Evolutionary conservation across 2,888 invertebrate genomes (phyloP).

Genomic region (Plebejus anna): DNA sequence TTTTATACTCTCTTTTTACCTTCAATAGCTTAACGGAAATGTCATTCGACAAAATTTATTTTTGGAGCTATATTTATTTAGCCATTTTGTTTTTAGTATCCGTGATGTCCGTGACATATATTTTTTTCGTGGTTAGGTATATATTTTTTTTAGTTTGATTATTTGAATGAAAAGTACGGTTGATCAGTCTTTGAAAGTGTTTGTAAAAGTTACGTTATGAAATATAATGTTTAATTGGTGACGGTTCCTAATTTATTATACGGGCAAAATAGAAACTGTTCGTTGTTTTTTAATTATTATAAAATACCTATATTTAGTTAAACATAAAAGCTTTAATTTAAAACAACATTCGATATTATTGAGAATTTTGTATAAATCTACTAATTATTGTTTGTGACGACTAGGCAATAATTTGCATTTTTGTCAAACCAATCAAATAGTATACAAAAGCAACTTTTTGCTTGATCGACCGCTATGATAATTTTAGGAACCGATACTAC

Average conservation of each 20-base stretch:
- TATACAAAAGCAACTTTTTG: not conserved
- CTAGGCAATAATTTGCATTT: not conserved
- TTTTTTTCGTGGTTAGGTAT: too few relatives aligned
- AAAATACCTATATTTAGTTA: not conserved
- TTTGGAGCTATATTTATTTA: not conserved
- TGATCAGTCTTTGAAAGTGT: conserved; percentile 2
- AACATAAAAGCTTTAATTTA: not conserved
- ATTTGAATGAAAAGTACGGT: not conserved
- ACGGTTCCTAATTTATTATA: not conserved
- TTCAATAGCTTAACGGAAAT: not conserved
- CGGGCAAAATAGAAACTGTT: not conserved
- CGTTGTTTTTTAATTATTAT: not conserved
- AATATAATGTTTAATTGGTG: not conserved
- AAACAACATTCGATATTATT: not conserved
- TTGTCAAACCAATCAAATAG: not conserved
- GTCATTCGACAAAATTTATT: not conserved
- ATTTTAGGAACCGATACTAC: conserved; percentile 1
- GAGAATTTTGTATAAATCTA: too few relatives aligned
- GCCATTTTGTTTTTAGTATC: too few relatives aligned
- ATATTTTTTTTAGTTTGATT: not conserved
- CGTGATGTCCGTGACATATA: too few relatives aligned
- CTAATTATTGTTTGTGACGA: not conserved
- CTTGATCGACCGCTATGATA: not conserved
- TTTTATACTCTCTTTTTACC: conserved; percentile 23
- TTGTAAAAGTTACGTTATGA: not conserved